These are phyloP conservation scores for Pollicipes pollicipes DNA, from an alignment of 1,140 invertebrate species.

Conservation along the genomic window DNA sequence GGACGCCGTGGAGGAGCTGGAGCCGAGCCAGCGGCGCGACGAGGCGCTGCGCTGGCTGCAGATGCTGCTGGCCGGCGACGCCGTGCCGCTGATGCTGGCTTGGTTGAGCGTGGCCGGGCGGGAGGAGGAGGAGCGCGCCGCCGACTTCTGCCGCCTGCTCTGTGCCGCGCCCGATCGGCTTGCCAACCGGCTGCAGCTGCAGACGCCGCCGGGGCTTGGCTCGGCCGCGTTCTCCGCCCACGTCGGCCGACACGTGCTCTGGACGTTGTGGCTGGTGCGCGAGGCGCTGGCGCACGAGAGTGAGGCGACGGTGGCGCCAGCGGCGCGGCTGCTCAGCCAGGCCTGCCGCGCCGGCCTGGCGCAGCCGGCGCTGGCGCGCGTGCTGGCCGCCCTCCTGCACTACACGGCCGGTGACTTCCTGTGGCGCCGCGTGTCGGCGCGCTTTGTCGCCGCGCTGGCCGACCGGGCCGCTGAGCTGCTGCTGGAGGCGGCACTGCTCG, in stretches of 20 bases:
- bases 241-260: background rate
- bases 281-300: background rate
- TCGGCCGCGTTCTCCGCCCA: too few species aligned
- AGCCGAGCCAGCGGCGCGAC: too few species aligned
- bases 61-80: too few species aligned
- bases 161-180: too few species aligned
- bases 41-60: too few species aligned
- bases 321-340: background rate
- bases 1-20: too few species aligned
- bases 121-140: too few species aligned
- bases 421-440: background rate
- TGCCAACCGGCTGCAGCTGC: too few species aligned
- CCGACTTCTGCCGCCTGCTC: too few species aligned
- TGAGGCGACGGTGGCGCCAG: background rate
- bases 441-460: background rate
- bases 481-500: background rate
- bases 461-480: background rate
- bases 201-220: too few species aligned
- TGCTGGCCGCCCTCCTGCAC: background rate
- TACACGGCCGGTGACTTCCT: background rate
- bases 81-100: too few species aligned
- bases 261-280: background rate
- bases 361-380: background rate
- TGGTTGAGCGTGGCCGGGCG: too few species aligned
- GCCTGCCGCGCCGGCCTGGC: background rate